Evolutionary conservation across 2,113 vertebrate genomes (phyloP).

Genomic region (Antennarius striatus): DNA sequence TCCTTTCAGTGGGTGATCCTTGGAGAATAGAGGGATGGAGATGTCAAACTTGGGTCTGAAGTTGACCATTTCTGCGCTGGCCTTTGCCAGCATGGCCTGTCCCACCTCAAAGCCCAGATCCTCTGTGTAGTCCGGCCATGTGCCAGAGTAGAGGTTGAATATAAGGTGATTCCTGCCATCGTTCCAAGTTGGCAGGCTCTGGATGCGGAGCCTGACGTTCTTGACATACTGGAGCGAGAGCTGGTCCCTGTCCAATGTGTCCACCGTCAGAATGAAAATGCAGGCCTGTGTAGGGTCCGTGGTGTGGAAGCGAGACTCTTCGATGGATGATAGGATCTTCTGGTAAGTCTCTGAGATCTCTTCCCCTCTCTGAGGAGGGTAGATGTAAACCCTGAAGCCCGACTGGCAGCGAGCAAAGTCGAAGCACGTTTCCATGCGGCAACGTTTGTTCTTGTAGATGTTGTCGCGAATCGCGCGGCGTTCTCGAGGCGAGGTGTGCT

Average conservation of each 20-base stretch:
- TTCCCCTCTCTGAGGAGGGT: conserved; percentile 75
- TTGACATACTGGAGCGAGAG: conserved; percentile 81
- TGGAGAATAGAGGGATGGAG: conserved; percentile 83
- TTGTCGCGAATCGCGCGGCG: conserved; percentile 77
- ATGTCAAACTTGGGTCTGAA: conserved; percentile 82
- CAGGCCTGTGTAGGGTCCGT: conserved; percentile 77
- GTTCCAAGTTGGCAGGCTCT: conserved; percentile 80
- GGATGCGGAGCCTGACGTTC: conserved; percentile 75
- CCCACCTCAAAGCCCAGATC: conserved; percentile 84
- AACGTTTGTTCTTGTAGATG: conserved; percentile 80
- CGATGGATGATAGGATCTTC: conserved; percentile 79
- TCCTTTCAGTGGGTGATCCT: conserved; percentile 80
- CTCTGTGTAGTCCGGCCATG: conserved; percentile 84
- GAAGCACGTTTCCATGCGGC: conserved; percentile 85
- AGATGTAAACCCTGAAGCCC: conserved; percentile 79
- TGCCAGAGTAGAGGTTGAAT: conserved; percentile 84
- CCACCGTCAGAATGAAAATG: conserved; percentile 78
- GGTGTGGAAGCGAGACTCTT: conserved; percentile 81
- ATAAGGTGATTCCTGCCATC: conserved; percentile 83
- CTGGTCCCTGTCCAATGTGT: conserved; percentile 83
- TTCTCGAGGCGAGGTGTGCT: conserved; percentile 78
- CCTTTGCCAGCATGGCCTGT: conserved; percentile 82
- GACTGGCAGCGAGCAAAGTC: conserved; percentile 78
- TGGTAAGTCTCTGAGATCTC: conserved; percentile 80
- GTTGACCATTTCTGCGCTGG: conserved; percentile 80